Evolutionary conservation across 2,888 invertebrate genomes (phyloP), one percentile per base, ranked within the genome.

Genomic region (Ennomos fuscantarius): DNA sequence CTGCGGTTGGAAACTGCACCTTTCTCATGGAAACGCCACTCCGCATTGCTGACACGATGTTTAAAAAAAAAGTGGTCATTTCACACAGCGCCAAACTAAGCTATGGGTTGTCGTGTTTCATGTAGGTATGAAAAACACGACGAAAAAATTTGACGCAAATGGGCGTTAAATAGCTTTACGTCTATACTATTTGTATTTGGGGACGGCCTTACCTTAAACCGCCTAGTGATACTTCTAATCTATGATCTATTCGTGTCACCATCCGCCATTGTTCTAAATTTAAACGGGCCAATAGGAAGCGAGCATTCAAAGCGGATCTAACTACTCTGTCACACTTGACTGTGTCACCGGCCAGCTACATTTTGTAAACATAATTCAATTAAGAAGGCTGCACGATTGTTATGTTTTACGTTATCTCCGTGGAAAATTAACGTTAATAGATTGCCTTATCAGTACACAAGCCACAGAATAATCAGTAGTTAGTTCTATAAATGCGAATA

Each of bases 341-440:
- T 58, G 48, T 59, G 53, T 59, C 58, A 57, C 52, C 57, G 51
- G 53, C 55, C 49, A 57, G 49, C 31, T 33, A 49, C 60, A 64
- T 60, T 67, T 74, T 80, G 82, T 86, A 86, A 87, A 89, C 86
- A 87, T 88, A 89, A 89, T 89, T 87, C 83, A 89, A 89, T 89
- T 89, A 89, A 86, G 77, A 62, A 45, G 47, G 62, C 32, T 62
- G 32, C 60, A 60, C 52, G 50, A 40, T 52, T 64, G 59, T 68
- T 65, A 53, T 68, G 55, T 65, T 63, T 45, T 12, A 46, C 65
- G 66, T 84, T 86, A 86, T 87, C 84, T 71, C 73, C 73, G 78
- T 76, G 70, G 73, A 76, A 70, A 84, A 86, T 80, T 70, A 66
- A 58, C 48, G 62, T 70, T 82, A 82, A 82, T 81, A 80, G 79